Evolutionary conservation across 2,888 invertebrate genomes (phyloP), one percentile per base, ranked within the genome.

Genomic region (Pachycephus smyrnensis): DNA sequence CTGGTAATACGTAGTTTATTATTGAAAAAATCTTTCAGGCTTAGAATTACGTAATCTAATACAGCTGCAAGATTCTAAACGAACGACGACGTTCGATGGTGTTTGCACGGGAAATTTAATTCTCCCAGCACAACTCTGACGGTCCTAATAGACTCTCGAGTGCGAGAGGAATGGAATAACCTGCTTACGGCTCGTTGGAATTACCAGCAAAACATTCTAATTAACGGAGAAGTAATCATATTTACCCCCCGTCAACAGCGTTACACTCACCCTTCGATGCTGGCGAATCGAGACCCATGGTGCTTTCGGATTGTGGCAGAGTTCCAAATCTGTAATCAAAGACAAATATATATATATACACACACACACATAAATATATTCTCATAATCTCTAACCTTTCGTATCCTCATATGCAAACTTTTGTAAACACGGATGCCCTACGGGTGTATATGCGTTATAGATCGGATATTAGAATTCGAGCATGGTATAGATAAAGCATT

Each of bases 131-230:
- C 40, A 15, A 23, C 15, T 40, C 40, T 55, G 55, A 55, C 23
- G 23, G 9, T 23, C 23, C 55, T 23, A 55, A 9, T 23, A 55
- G 55, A 55, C 55, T 15, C 55, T 23, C 9, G 23, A 55, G 55
- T 23, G 9, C 23, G 55, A 23, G 55, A 9, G 23, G 23, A 81
- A 84, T 82, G 73, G 74, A 83, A 81, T 83, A 82, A 83, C 75
- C 73, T 69, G 69, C 76, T 80, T 80, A 75, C 77, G 77, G 73
- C 74, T 77, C 73, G 75, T 69, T 77, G 69, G 76, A 81, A 80
- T 83, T 81, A 80, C 78, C 77, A 69, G 81, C 81, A 80, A 82
- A 83, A 83, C 80, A 81, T 82, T 82, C 79, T 83, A 82, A 82
- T 83, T 83, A 82, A 83, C 80, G 77, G 71, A 31, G 78, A 81